Base-by-base conservation (phyloP, 2,113 vertebrate species). In the Nesogale talazaci region DNA sequence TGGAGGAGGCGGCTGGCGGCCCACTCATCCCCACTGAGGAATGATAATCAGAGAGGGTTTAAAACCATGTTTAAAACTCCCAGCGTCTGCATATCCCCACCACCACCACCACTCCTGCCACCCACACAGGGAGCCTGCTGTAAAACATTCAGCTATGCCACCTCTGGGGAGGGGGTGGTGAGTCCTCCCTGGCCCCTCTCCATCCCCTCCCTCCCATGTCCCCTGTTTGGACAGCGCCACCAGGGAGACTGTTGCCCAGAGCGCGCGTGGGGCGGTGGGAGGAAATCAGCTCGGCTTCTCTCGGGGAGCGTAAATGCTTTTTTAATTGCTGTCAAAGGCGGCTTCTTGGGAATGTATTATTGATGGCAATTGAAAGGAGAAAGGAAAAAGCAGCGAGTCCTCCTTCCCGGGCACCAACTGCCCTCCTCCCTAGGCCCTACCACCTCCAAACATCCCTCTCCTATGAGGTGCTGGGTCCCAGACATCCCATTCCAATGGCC, bases 281-380 rank as follows among this genome's bases (percentile, higher is more conserved):
- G 97, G 96, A 79, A 97, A 97, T 96, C 89, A 96, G 97, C 97
- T 95, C 46, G 38, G 52, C 95, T 96, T 96, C 88, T 95, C 94
- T 97, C 90, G 81, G 96, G 97, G 96, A 98, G 94, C 27, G 94
- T 88, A 94, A 97, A 96, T 91, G 97, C 96, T 96, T 98, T 97
- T 97, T 97, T 97, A 98, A 98, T 97, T 98, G 98, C 96, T 78
- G 93, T 97, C 98, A 97, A 97, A 97, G 91, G 94, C 94, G 19
- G 96, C 95, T 97, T 92, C 96, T 96, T 1, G 5, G 97, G 92
- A 70, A 97, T 97, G 96, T 90, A 96, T 98, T 98, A 98, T 96
- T 97, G 98, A 98, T 97, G 96, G 93, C 89, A 70, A 94, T 97
- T 88, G 94, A 95, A 93, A 97, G 94, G 95, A 97, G 97, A 94